phyloP scores from a whole-genome alignment of 2,888 invertebrate species.

The Zhengitettix transpicula region DNA sequence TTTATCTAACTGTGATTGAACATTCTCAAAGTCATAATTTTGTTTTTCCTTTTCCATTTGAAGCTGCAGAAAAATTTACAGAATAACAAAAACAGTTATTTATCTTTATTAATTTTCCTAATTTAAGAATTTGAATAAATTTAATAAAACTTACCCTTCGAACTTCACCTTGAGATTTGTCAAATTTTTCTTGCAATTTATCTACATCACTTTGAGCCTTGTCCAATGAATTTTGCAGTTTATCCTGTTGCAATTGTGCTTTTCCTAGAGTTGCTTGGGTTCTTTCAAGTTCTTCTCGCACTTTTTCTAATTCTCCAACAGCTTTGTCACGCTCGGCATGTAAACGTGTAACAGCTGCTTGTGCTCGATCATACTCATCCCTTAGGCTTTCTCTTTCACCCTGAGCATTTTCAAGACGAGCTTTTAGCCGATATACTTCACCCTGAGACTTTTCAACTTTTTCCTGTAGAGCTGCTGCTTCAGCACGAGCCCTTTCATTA shows the following conservation, averaged over 20 bases:
- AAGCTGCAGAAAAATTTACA: conserved; percentile 17
- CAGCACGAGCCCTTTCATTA: conserved; percentile 68
- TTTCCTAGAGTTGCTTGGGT: conserved; percentile 80
- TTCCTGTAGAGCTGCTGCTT: conserved; percentile 73
- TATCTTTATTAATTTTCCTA: neutral
- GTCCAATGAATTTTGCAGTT: conserved; percentile 73
- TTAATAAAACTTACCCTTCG: conserved; percentile 45
- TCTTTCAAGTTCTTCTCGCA: conserved; percentile 73
- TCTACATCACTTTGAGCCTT: conserved; percentile 82
- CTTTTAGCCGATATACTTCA: conserved; percentile 85
- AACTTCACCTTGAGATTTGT: conserved; percentile 65
- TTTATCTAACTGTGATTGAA: conserved; percentile 83
- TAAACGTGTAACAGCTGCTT: conserved; percentile 64
- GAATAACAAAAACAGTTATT: neutral
- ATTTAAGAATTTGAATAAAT: conserved; percentile 2
- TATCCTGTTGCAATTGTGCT: conserved; percentile 81
- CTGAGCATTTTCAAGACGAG: conserved; percentile 86
- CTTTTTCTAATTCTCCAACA: conserved; percentile 67
- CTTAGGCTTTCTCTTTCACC: conserved; percentile 84
- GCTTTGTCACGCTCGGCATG: conserved; percentile 81
- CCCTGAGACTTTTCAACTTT: conserved; percentile 57
- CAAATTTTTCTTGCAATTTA: conserved; percentile 73
- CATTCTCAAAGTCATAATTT: conserved; percentile 76
- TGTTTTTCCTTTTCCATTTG: conserved; percentile 84
- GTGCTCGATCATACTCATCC: conserved; percentile 79